Conservation (phyloP, 2,797 vertebrate species). For the Siniperca undulata region DNA sequence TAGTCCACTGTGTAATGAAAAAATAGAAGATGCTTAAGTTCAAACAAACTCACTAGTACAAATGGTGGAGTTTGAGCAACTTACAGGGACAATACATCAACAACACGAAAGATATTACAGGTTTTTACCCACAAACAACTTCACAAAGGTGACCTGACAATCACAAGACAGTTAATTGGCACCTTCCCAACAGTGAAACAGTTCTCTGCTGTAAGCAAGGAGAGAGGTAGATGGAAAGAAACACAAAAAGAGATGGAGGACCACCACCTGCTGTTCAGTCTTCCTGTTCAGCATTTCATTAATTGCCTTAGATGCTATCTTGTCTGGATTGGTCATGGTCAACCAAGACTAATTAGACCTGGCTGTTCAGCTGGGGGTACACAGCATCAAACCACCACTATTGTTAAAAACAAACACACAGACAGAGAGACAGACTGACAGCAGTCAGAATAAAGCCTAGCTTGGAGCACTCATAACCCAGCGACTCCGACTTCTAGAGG, state of each 20-base stretch:
- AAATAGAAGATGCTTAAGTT: background rate
- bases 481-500: background rate
- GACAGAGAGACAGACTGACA: background rate
- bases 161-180: background rate
- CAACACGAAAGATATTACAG: background rate
- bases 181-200: background rate
- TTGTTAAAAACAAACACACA: background rate
- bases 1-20: background rate
- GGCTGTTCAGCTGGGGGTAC: constrained; percentile 2
- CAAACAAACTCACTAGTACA: background rate
- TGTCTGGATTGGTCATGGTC: constrained; percentile 35
- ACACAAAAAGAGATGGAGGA: background rate
- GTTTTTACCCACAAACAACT: background rate
- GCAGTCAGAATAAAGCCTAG: constrained; percentile 15
- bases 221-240: background rate
- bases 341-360: constrained; percentile 26
- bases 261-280: constrained; percentile 19
- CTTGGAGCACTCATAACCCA: constrained; percentile 26
- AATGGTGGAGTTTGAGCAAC: background rate
- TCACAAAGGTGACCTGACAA: background rate
- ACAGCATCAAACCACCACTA: background rate
- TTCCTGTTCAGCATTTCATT: constrained; percentile 12
- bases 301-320: constrained; percentile 49
- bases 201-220: background rate
- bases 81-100: background rate